Percentiles rank a stretch among this genome's conserved stretches.
Conservation (phyloP, 2,888 invertebrate genomes). For the Metopia argyrocephala region DNA sequence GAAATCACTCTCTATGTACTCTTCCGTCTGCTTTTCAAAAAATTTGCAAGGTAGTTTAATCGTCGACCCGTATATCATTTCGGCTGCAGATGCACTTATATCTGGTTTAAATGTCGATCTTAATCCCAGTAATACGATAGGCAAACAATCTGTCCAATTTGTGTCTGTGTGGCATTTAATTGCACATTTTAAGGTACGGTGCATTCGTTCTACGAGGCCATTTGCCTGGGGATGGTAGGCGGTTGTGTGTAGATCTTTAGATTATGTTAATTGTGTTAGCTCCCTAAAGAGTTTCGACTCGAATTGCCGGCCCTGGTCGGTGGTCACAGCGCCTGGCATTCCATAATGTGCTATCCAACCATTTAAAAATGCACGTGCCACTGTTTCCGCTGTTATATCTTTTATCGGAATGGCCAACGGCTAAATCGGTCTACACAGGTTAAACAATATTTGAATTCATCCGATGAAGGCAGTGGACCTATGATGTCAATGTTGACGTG, state of each 20-base stretch:
- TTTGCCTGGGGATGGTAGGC: constrained; percentile 41
- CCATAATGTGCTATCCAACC: too few species aligned
- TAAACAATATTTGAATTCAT: too few species aligned
- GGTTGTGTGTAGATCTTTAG: neutral
- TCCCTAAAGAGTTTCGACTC: neutral
- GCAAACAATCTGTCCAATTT: constrained; percentile 23
- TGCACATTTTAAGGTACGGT: constrained; percentile 45
- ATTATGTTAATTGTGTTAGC: neutral
- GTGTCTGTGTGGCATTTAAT: constrained; percentile 30
- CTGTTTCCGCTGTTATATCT: too few species aligned
- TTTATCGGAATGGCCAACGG: too few species aligned
- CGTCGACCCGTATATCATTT: constrained; percentile 70
- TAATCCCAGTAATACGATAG: neutral
- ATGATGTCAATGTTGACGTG: too few species aligned
- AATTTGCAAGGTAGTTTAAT: constrained; percentile 60
- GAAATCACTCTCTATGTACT: neutral
- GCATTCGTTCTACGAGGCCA: constrained; percentile 52
- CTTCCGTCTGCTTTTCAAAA: neutral
- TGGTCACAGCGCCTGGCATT: too few species aligned
- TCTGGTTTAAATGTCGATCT: constrained; percentile 64
- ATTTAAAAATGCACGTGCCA: too few species aligned
- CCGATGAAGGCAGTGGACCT: too few species aligned
- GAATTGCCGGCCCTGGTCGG: neutral
- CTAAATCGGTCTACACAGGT: too few species aligned
- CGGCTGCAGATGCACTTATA: constrained; percentile 67